phyloP scores from a whole-genome alignment of 2,113 vertebrate genomes.

The Euleptes europaea region DNA sequence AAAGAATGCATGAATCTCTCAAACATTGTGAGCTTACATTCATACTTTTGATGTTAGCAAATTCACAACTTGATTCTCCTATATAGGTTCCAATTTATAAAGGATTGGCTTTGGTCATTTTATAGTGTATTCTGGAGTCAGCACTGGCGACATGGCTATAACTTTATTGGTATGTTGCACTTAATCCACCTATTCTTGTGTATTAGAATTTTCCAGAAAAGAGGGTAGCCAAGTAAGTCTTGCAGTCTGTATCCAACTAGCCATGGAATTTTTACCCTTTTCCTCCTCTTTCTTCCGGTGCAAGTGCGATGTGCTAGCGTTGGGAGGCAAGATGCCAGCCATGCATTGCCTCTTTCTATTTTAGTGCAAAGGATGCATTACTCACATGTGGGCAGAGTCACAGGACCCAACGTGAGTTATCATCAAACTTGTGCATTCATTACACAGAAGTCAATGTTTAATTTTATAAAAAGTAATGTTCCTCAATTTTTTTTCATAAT shows the following conservation, averaged over 20 bases:
- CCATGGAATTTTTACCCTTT: neutral
- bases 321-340: neutral
- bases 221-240: neutral
- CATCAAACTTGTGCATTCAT: slow-evolving; percentile 59
- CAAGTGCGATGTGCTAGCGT: neutral
- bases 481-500: slow-evolving; percentile 74
- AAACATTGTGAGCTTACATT: too few relatives aligned
- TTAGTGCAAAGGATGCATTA: slow-evolving; percentile 28
- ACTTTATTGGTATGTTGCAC: neutral
- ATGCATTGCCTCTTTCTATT: neutral
- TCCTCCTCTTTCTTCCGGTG: neutral
- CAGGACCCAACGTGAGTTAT: slow-evolving; percentile 47
- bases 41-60: neutral
- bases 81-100: neutral
- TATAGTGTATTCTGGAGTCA: neutral
- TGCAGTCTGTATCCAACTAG: neutral
- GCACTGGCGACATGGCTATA: neutral
- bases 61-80: neutral
- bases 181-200: neutral
- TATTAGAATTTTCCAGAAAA: neutral
- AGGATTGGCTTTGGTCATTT: neutral
- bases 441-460: slow-evolving; percentile 58
- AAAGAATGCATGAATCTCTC: neutral
- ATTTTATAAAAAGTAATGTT: slow-evolving; percentile 71
- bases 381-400: slow-evolving; percentile 48